phyloP scores from a whole-genome alignment of 2,888 invertebrate genomes.

The Rotaria sp. region DNA sequence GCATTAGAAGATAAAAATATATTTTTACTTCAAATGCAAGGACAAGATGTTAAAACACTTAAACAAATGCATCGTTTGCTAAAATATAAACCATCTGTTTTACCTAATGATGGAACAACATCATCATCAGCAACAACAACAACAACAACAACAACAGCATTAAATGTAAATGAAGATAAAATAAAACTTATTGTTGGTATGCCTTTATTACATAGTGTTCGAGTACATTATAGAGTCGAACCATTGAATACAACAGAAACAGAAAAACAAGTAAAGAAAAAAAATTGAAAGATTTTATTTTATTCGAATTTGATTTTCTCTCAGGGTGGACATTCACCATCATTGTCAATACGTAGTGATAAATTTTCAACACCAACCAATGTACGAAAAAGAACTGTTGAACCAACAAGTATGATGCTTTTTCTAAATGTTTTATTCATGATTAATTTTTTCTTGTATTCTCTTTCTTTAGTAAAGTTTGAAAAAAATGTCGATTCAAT shows the following conservation, averaged over 20 bases:
- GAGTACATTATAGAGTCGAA: background rate
- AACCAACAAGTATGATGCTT: background rate
- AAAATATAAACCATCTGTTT: background rate
- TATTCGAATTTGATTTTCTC: background rate
- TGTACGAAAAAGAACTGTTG: background rate
- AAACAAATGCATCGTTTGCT: background rate
- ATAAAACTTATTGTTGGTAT: background rate
- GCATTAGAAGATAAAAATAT: background rate
- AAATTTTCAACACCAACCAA: background rate
- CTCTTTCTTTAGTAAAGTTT: background rate
- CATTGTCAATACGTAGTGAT: background rate
- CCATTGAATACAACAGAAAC: background rate
- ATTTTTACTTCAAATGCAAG: conserved; percentile 19
- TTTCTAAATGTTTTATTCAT: background rate
- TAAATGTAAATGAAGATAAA: background rate
- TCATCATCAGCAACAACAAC: background rate
- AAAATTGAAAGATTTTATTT: background rate
- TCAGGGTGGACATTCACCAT: background rate
- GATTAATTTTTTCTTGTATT: background rate
- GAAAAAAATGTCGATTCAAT: background rate
- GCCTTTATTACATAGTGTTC: background rate
- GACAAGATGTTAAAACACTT: background rate
- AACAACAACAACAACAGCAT: background rate
- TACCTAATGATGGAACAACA: background rate
- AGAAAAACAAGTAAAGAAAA: background rate